phyloP scores from a whole-genome alignment of 2,113 vertebrate genomes.

The Anoura caudifer region DNA sequence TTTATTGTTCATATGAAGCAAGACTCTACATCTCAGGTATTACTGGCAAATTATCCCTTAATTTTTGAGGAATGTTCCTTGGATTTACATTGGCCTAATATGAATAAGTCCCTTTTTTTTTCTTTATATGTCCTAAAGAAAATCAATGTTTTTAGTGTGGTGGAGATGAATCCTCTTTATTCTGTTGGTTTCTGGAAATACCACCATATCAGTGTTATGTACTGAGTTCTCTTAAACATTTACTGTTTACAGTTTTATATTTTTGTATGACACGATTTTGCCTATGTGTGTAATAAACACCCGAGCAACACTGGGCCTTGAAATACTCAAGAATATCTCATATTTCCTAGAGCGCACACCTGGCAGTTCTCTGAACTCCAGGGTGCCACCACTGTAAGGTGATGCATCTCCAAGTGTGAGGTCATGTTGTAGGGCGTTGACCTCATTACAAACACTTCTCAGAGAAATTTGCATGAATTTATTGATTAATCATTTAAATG shows the following conservation, averaged over 20 bases:
- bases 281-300: neutral
- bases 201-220: neutral
- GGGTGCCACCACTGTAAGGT: constrained; percentile 1
- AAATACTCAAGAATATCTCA: neutral
- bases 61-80: neutral
- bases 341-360: neutral
- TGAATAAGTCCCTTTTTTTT: neutral
- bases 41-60: neutral
- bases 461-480: neutral
- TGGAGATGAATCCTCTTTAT: neutral
- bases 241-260: neutral
- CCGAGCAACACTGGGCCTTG: neutral
- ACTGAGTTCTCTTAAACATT: neutral
- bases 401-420: constrained; percentile 19
- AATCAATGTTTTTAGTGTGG: neutral
- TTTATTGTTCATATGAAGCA: neutral
- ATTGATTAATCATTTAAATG: constrained; percentile 45
- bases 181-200: neutral
- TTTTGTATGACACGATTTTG: neutral
- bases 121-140: neutral
- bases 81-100: neutral
- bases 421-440: neutral
- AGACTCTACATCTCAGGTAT: constrained; percentile 8
- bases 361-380: neutral
- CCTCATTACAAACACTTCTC: constrained; percentile 46